Conservation (phyloP, 2,797 vertebrate species). For the Pangasius mekongensis region DNA sequence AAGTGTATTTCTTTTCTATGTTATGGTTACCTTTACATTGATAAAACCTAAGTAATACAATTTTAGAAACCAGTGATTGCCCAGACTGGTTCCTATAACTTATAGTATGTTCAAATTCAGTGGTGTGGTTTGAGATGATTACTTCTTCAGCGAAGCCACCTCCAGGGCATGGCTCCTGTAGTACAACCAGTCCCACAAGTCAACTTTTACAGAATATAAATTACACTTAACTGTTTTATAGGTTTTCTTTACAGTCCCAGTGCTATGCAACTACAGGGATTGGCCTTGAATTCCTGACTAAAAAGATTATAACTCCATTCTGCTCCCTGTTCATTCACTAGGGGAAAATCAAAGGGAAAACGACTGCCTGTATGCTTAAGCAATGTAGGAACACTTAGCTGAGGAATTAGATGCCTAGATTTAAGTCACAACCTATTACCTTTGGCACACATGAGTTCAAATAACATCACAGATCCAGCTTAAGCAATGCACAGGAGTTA, state of each 20-base stretch:
- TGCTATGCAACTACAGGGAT: constrained; percentile 47
- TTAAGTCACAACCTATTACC: constrained; percentile 11
- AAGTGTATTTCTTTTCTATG: not conserved
- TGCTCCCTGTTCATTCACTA: constrained; percentile 10
- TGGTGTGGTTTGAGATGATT: constrained; percentile 14
- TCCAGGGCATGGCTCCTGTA: constrained; percentile 25
- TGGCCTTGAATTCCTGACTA: constrained; percentile 58
- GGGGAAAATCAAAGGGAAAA: not conserved
- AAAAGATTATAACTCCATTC: constrained; percentile 55
- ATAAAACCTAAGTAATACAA: not conserved
- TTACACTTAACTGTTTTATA: constrained; percentile 47
- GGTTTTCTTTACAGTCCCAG: constrained; percentile 42
- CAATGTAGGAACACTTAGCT: not conserved
- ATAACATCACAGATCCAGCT: not conserved
- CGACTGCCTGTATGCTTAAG: not conserved
- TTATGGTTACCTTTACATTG: not conserved
- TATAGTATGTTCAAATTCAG: not conserved
- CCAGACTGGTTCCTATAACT: not conserved
- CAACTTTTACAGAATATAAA: constrained; percentile 27
- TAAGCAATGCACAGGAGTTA: not conserved
- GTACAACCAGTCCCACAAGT: constrained; percentile 39
- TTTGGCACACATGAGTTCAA: not conserved
- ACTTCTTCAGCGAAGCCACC: constrained; percentile 6
- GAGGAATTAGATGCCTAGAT: not conserved
- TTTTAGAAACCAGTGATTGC: not conserved